These are phyloP conservation scores for Myioborus melanocephalus DNA, from an alignment of 2,797 vertebrate genomes.

Conservation along the genomic window DNA sequence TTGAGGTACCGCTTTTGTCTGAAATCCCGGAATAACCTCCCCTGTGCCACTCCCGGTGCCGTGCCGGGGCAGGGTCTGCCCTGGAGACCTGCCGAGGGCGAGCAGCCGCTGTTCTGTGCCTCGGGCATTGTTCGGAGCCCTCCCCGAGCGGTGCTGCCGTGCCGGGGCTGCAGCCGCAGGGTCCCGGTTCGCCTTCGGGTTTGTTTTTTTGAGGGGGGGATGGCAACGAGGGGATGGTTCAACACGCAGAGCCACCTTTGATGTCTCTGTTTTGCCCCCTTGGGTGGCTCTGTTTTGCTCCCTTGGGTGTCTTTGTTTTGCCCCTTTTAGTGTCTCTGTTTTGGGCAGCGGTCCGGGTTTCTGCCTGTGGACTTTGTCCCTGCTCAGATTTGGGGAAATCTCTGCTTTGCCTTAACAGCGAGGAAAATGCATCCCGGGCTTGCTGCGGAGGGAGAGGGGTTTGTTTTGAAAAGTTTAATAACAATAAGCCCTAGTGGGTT, in stretches of 20 bases:
- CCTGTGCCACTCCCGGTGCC: accelerated
- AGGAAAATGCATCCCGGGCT: not conserved
- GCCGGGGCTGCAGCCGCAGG: not conserved
- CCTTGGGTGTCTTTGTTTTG: not conserved
- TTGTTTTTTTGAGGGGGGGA: not conserved
- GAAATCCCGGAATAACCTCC: accelerated
- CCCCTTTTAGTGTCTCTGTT: not conserved
- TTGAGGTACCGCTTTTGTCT: not conserved
- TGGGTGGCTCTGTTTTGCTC: not conserved
- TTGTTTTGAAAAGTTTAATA: not conserved
- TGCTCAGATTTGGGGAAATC: not conserved
- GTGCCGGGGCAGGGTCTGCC: not conserved
- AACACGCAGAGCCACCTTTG: not conserved
- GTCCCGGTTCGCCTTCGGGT: not conserved
- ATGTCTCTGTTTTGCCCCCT: not conserved
- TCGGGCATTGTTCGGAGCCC: not conserved
- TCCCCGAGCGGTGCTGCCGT: not conserved
- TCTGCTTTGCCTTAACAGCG: not conserved
- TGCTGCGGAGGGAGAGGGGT: no score
- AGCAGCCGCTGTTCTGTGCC: not conserved
- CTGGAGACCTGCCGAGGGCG: not conserved
- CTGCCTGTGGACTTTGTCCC: not conserved
- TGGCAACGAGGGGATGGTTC: not conserved
- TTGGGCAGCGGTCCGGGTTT: not conserved
- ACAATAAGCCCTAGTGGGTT: not conserved